These are phyloP conservation scores for Ariolimax columbianus DNA, from an alignment of 2,888 invertebrate genomes.

Conservation along the genomic window DNA sequence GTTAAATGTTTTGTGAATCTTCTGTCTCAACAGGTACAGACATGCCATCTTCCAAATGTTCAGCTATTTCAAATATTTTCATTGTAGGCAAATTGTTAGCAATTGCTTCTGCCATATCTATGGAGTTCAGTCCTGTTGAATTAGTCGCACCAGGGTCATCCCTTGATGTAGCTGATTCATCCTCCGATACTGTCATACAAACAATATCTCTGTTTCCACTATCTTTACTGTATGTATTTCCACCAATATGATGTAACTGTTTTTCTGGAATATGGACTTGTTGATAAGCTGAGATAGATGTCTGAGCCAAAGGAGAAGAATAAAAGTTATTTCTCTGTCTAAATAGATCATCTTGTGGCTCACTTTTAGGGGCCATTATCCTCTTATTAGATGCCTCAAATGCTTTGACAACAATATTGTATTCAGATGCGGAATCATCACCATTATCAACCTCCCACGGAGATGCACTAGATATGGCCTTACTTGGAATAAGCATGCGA, in stretches of 20 bases:
- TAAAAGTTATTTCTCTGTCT: background rate
- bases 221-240: background rate
- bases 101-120: constrained; percentile 35
- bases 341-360: background rate
- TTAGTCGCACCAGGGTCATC: background rate
- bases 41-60: constrained; percentile 12
- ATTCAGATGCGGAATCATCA: constrained; percentile 20
- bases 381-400: constrained; percentile 15
- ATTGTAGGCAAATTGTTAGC: constrained; percentile 37
- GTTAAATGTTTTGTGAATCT: background rate
- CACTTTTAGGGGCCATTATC: constrained; percentile 5
- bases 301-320: background rate
- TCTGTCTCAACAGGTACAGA: background rate
- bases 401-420: constrained; percentile 20
- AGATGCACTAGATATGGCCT: constrained; percentile 33
- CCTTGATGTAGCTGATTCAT: background rate
- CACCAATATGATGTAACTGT: constrained; percentile 20
- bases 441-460: constrained; percentile 39
- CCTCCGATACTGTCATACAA: background rate
- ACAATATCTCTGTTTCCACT: background rate
- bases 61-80: constrained; percentile 31
- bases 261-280: background rate
- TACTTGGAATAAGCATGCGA: constrained; percentile 41
- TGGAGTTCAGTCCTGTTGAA: background rate
- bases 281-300: background rate